Conservation (phyloP, 2,113 vertebrate genomes). For the Origma solitaria region DNA sequence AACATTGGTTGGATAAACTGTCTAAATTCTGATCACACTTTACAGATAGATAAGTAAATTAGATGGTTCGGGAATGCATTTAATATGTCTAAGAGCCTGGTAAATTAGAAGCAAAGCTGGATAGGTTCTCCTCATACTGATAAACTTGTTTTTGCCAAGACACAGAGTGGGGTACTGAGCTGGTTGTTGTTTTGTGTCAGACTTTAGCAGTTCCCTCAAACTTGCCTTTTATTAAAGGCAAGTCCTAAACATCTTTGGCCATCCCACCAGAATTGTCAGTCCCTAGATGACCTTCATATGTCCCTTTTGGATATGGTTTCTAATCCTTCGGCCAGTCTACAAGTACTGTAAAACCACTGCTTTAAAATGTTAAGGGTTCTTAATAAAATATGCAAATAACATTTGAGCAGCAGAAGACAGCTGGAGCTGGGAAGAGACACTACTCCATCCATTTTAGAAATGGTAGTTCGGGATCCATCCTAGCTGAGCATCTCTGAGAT, state of each 20-base stretch:
- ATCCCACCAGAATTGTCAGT: background rate
- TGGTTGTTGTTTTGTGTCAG: background rate
- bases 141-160: background rate
- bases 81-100: background rate
- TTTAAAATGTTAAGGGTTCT: background rate
- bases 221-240: background rate
- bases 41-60: background rate
- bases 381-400: background rate
- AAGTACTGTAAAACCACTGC: background rate
- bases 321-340: background rate
- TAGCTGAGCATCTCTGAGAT: background rate
- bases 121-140: background rate
- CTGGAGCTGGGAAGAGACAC: background rate
- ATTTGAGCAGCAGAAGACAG: background rate
- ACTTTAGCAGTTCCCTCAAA: background rate
- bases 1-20: background rate
- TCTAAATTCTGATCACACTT: background rate
- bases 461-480: background rate
- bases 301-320: background rate
- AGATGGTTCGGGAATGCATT: background rate
- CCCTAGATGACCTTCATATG: background rate
- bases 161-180: background rate
- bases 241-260: background rate
- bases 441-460: background rate
- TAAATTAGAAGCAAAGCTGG: background rate